Base-by-base conservation (phyloP, 1,140 invertebrate genomes). In the Apis laboriosa region DNA sequence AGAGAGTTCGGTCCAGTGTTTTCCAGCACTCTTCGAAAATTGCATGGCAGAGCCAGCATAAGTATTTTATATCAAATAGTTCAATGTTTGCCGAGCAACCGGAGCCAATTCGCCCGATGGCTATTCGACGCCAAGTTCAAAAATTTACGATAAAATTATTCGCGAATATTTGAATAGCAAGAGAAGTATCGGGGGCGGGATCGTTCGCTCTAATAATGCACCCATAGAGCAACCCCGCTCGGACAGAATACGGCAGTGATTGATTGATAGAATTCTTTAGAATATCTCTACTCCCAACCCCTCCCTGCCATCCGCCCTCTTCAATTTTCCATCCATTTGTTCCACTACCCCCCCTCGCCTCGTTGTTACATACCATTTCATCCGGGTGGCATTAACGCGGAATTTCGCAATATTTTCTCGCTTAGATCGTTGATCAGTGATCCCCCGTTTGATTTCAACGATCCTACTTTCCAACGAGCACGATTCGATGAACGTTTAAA, bases 61-160 rank as follows among this genome's bases (percentile, higher is more conserved):
- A 88, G 88, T 90, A 91, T 91, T 90, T 90, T 89, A 88, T 88
- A 88, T 90, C 86, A 91, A 90, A 90, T 88, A 90, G 87, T 90
- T 91, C 89, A 91, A 90, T 90, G 88, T 88, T 90, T 85, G 85
- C 80, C 80, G 81, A 89, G 87, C 80, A 90, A 88, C 85, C 90
- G 84, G 86, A 91, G 89, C 90, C 90, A 91, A 90, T 92, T 90
- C 83, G 89, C 81, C 86, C 82, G 89, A 89, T 90, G 85, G 86
- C 84, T 81, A 73, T 81, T 78, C 83, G 79, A 86, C 88, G 88
- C 88, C 90, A 90, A 90, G 82, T 91, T 88, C 67, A 68, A 88
- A 60, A 86, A 86, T 92, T 91, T 91, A 92, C 90, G 84, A 79
- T 88, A 88, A 90, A 90, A 91, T 92, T 92, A 92, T 92, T 90